Evolutionary conservation across 1,140 invertebrate species (phyloP).

Genomic region (Magallana angulata): DNA sequence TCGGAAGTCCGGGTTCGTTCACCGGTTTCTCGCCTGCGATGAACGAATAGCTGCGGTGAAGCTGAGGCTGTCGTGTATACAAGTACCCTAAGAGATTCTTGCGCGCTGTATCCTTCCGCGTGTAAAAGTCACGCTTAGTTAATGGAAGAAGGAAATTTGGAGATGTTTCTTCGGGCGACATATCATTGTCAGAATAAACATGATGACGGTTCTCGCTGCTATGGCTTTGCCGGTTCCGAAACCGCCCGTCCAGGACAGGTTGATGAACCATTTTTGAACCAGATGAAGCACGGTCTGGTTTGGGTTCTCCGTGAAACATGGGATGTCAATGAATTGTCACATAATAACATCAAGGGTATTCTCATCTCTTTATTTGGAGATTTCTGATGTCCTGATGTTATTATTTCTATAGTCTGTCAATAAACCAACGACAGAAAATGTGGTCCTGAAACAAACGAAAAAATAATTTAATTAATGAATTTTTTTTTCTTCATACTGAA

Average conservation of each 20-base stretch:
- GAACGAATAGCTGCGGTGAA: constrained; percentile 40
- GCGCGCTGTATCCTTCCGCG: constrained; percentile 34
- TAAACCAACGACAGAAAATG: too few relatives aligned
- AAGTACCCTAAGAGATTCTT: constrained; percentile 27
- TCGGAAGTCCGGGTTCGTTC: constrained; percentile 37
- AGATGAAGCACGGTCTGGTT: neutral
- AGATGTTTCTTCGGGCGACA: neutral
- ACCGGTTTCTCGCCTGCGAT: constrained; percentile 31
- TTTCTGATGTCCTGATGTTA: neutral
- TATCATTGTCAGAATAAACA: constrained; percentile 12
- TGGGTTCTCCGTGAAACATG: constrained; percentile 20
- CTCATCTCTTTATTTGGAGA: neutral
- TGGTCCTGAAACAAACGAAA: too few relatives aligned
- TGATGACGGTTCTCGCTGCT: neutral
- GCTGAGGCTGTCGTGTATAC: constrained; percentile 33
- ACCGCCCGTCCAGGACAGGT: neutral
- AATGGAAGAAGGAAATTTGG: neutral
- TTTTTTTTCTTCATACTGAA: too few relatives aligned
- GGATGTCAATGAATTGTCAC: neutral
- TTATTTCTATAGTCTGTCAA: neutral
- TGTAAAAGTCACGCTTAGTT: constrained; percentile 25
- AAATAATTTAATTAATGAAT: too few relatives aligned
- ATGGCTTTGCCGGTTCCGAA: neutral
- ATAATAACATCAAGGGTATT: neutral
- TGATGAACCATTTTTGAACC: neutral